Conservation (phyloP, 2,888 invertebrate species). For the Scaptomyza reducta region DNA sequence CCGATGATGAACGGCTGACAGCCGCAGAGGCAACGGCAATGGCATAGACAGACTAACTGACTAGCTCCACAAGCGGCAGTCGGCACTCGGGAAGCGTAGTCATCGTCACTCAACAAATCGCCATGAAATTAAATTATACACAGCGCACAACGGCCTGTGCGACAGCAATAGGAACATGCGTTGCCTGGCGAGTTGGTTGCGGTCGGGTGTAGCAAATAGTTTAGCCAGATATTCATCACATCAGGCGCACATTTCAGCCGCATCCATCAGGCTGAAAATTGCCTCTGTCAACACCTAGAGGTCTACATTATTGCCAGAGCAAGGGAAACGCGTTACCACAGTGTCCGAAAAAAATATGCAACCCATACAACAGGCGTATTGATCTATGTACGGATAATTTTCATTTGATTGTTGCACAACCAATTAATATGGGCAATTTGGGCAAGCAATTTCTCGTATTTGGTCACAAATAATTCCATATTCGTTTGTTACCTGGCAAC, state of each 20-base stretch:
- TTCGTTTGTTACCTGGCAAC: background rate
- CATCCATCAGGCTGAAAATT: conserved; percentile 60
- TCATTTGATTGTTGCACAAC: conserved; percentile 7
- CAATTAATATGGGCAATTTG: conserved; percentile 23
- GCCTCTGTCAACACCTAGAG: conserved; percentile 69
- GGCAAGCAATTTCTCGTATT: background rate
- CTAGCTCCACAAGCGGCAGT: conserved; percentile 39
- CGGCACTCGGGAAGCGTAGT: conserved; percentile 35
- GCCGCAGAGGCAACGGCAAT: conserved; percentile 33
- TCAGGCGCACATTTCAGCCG: conserved; percentile 34
- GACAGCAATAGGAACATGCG: conserved; percentile 11
- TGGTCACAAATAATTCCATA: conserved; percentile 6
- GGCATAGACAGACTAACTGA: conserved; percentile 9
- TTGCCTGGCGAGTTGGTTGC: background rate
- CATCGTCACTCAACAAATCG: conserved; percentile 64
- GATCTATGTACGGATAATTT: background rate
- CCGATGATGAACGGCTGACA: conserved; percentile 75
- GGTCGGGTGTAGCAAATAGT: conserved; percentile 65
- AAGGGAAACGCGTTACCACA: conserved; percentile 18
- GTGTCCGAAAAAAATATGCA: conserved; percentile 30
- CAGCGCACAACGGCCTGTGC: conserved; percentile 38
- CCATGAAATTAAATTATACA: conserved; percentile 76
- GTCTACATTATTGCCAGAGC: conserved; percentile 13
- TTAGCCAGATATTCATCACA: conserved; percentile 77
- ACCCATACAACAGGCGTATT: background rate